Base-by-base conservation (phyloP, 2,797 vertebrate species). In the Remorina albescens region DNA sequence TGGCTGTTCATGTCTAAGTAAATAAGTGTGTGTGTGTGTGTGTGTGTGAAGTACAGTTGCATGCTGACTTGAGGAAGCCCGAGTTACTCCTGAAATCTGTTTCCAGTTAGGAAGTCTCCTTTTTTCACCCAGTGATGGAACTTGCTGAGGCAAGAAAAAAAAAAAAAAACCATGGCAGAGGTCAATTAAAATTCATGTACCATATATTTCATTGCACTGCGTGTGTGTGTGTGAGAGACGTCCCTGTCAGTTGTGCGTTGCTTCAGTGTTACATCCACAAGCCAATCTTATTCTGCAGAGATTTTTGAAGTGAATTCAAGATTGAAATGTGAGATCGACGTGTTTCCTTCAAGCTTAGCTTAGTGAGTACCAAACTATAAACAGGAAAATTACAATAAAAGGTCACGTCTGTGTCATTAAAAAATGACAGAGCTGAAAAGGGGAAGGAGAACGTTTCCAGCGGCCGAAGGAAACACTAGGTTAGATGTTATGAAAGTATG, bases 121-220 rank as follows among this genome's bases (percentile, higher is more conserved):
- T 68, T 87, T 82, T 80, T 83, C 78, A 42, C 78, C 76, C 75
- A 32, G 21, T 82, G 82, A 88, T 91, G 79, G 86, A 89, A 89
- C 73, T n/a, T 74, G 23, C 74, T 77, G 79, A 90, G 81, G 85
- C 85, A 28, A 28, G 64, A n/a, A n/a, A n/a, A n/a, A n/a, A 57
- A 72, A 67, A 85, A 81, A 81, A 88, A 85, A 87, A 61, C 66
- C 78, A 86, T 84, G 71, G 60, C 81, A 71, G 75, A 88, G 78
- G 84, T 90, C 84, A 90, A 89, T 92, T 90, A 88, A 91, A 90
- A 91, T 93, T 91, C 89, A 85, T 93, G 62, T 67, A 56, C 73
- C 67, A 78, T 85, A 73, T 88, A 87, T 86, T 74, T 89, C 80
- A 84, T 58, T 80, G 65, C 74, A 60, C 32, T 53, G 7, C 25